Conservation (phyloP, 2,888 invertebrate genomes). For the Taenaris catops region DNA sequence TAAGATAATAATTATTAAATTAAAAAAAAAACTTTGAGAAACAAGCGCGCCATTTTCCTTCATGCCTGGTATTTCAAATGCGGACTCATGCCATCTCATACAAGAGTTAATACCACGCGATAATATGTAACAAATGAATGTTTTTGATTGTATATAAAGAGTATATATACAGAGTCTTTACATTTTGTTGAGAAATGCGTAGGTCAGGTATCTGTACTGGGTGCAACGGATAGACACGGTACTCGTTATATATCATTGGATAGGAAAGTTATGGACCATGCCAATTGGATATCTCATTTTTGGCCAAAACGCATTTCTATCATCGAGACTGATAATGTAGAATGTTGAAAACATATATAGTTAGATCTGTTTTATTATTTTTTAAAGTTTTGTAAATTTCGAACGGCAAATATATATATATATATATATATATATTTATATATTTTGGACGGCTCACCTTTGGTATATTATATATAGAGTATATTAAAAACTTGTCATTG, state of each 20-base stretch:
- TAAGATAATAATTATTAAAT: slow-evolving; percentile 34
- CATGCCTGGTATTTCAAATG: slow-evolving; percentile 7
- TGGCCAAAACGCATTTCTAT: slow-evolving; percentile 75
- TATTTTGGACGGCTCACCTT: slow-evolving; percentile 75
- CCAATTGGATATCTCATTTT: slow-evolving; percentile 66
- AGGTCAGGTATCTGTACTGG: slow-evolving; percentile 59
- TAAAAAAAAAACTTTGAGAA: slow-evolving; percentile 19
- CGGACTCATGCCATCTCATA: slow-evolving; percentile 9
- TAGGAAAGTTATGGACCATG: slow-evolving; percentile 44
- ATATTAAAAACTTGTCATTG: slow-evolving; percentile 64
- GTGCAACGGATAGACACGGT: slow-evolving; percentile 44
- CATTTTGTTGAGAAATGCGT: slow-evolving; percentile 17
- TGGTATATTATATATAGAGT: slow-evolving; percentile 60
- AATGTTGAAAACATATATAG: slow-evolving; percentile 69
- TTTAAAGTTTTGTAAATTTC: slow-evolving; percentile 60
- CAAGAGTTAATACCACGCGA: slow-evolving; percentile 5
- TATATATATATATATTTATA: too few species aligned
- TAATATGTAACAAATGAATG: slow-evolving; percentile 12
- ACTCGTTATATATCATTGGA: slow-evolving; percentile 41
- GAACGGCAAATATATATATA: slow-evolving; percentile 44
- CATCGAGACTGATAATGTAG: slow-evolving; percentile 76
- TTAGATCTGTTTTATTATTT: slow-evolving; percentile 75
- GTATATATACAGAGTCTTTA: slow-evolving; percentile 15
- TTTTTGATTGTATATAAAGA: slow-evolving; percentile 18
- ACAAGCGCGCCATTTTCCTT: slow-evolving; percentile 14